phyloP scores from a whole-genome alignment of 1,140 invertebrate species.

The Diabrotica undecimpunctata region DNA sequence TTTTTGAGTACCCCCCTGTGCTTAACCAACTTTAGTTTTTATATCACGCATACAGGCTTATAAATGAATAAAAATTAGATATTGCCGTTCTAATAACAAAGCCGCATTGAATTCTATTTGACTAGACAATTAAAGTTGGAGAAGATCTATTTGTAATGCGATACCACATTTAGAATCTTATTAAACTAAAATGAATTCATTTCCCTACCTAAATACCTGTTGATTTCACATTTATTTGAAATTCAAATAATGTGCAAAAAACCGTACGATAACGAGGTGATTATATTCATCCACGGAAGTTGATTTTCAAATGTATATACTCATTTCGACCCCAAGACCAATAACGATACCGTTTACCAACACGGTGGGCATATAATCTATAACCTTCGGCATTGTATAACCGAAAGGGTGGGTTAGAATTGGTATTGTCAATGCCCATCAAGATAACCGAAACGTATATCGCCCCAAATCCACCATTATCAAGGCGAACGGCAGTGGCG shows the following conservation, averaged over 20 bases:
- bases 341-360: not conserved
- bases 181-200: too few species aligned
- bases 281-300: not conserved
- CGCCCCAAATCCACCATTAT: slow-evolving; percentile 4
- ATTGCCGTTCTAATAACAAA: too few species aligned
- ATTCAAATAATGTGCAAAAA: not conserved
- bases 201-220: not conserved
- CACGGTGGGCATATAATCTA: not conserved
- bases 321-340: not conserved
- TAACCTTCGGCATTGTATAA: not conserved
- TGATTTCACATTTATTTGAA: slow-evolving; percentile 8
- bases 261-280: not conserved
- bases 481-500: not conserved
- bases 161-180: too few species aligned
- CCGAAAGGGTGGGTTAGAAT: not conserved
- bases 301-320: not conserved
- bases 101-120: too few species aligned
- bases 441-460: slow-evolving; percentile 7
- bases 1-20: too few species aligned
- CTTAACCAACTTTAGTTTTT: too few species aligned
- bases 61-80: too few species aligned
- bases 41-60: too few species aligned
- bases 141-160: too few species aligned
- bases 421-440: slow-evolving; percentile 1
- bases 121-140: too few species aligned